phyloP scores from a whole-genome alignment of 2,113 vertebrate species.

The Nothobranchius kuhntae region DNA sequence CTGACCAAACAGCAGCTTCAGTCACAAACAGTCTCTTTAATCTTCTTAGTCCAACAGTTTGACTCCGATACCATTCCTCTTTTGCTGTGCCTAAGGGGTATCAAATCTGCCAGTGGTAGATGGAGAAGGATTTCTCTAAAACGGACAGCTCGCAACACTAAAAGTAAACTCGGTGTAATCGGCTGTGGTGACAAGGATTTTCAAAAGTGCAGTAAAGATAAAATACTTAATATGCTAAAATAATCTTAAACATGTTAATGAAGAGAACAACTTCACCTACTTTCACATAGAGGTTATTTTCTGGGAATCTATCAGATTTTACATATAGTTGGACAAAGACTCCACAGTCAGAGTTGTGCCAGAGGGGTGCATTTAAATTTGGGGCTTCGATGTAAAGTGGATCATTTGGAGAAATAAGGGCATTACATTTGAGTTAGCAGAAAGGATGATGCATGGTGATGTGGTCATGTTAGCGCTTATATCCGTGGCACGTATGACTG shows the following conservation, averaged over 20 bases:
- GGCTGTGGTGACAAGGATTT: conserved; percentile 25
- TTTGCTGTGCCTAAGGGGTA: conserved; percentile 50
- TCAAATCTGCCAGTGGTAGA: conserved; percentile 50
- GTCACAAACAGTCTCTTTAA: conserved; percentile 70
- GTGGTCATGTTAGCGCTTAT: conserved; percentile 37
- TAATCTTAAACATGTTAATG: conserved; percentile 12
- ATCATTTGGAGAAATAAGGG: conserved; percentile 34
- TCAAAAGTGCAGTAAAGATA: not conserved
- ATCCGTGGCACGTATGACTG: conserved; percentile 10
- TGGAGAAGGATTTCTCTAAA: conserved; percentile 50
- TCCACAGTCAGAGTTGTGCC: not conserved
- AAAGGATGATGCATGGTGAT: conserved; percentile 40
- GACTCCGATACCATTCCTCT: conserved; percentile 54
- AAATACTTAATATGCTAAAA: not conserved
- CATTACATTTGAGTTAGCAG: conserved; percentile 21
- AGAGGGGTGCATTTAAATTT: conserved; percentile 26
- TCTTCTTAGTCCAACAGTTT: conserved; percentile 68
- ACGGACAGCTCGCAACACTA: conserved; percentile 30
- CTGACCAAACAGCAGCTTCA: conserved; percentile 57
- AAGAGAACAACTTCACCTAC: not conserved
- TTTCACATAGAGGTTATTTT: not conserved
- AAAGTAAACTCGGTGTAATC: conserved; percentile 38
- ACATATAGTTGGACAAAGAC: conserved; percentile 18
- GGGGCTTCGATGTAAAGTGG: conserved; percentile 42
- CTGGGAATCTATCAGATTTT: conserved; percentile 6